phyloP scores from a whole-genome alignment of 2,888 invertebrate species.

The Pasiphila rectangulata region DNA sequence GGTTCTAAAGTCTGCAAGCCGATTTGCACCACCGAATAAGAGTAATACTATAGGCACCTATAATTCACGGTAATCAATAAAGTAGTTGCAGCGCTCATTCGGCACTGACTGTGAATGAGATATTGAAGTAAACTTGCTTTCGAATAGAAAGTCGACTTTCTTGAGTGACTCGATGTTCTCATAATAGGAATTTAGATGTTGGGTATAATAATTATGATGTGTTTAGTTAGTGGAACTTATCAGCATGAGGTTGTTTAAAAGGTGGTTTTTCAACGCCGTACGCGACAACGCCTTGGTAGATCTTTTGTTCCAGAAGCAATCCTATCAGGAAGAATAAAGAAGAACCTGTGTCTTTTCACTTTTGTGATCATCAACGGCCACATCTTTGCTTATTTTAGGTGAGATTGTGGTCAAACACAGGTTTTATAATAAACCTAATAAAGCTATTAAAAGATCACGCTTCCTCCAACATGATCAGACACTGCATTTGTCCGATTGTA shows the following conservation, averaged over 20 bases:
- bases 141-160: slow-evolving; percentile 24
- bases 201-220: slow-evolving; percentile 6
- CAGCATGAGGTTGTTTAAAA: neutral
- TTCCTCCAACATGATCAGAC: too few relatives aligned
- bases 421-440: too few relatives aligned
- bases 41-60: neutral
- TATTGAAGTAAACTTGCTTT: slow-evolving; percentile 22
- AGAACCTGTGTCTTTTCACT: too few relatives aligned
- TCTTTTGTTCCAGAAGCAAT: too few relatives aligned
- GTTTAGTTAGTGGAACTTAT: neutral
- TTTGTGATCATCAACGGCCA: too few relatives aligned
- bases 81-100: neutral
- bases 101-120: slow-evolving; percentile 10
- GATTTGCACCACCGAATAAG: slow-evolving; percentile 13
- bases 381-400: too few relatives aligned
- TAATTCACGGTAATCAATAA: slow-evolving; percentile 12
- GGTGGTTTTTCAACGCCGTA: neutral
- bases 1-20: slow-evolving; percentile 8
- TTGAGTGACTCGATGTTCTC: slow-evolving; percentile 11
- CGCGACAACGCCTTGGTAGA: too few relatives aligned
- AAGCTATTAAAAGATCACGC: too few relatives aligned
- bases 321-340: too few relatives aligned
- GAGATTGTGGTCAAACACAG: too few relatives aligned
- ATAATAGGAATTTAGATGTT: slow-evolving; percentile 10
- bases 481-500: too few relatives aligned